Evolutionary conservation across 2,113 vertebrate genomes (phyloP), one percentile per base, ranked within the genome.

Genomic region (Cyanoliseus patagonus): DNA sequence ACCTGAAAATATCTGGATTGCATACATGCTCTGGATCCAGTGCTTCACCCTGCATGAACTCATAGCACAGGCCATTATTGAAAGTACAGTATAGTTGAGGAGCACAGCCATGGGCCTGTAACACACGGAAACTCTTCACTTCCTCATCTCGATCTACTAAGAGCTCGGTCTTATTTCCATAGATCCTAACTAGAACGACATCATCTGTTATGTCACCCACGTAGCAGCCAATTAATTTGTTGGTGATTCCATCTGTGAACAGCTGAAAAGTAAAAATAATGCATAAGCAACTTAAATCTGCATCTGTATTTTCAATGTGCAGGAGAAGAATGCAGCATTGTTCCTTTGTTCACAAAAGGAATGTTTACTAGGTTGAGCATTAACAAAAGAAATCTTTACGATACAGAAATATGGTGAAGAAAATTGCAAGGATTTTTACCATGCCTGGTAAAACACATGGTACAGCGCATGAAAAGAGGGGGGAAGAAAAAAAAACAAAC

Each of bases 211-310:
- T 78, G 9, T 99, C 83, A 6, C 98, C 99, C 89, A 99, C 97
- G 0, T 99, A 99, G 97, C 99, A 99, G 95, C 99, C 99, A 64
- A 99, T 98, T 86, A 99, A 97, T 84, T 99, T 99, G 83, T 99
- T 99, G 91, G 99, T 99, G 87, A 99, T 99, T 18, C 99, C 99
- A 52, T 99, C 99, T 1, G 99, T 99, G 97, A 99, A 99, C 27
- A 98, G 97, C 99, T 99, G 96, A 17, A 79, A 95, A 53, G 25
- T 27, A 94, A 95, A 59, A 66, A 39, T 4, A 70, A 35, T 0
- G 15, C 24, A 7, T 16, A 8, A 70, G 31, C 17, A 24, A 62
- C 17, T 68, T 46, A 39, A 6, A 7, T 13, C 15, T 24, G 25
- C 18, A 13, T 8, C 46, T 55, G 9, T 24, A 35, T 35, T 63